Evolutionary conservation across 2,888 invertebrate species (phyloP).

Genomic region (Eugnorisma glareosa): DNA sequence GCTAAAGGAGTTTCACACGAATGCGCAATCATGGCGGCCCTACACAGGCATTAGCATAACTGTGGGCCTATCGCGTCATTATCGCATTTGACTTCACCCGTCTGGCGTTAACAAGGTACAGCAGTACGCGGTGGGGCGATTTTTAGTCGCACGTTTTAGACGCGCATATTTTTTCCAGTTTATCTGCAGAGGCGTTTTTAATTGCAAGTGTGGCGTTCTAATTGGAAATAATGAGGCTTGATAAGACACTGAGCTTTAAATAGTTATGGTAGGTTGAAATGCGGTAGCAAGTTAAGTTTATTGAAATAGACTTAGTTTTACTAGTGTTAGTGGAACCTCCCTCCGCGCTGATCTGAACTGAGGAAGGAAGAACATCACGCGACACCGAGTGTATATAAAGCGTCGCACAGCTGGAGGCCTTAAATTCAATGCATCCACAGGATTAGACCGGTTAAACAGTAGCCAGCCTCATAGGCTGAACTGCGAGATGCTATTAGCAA

Average conservation of each 20-base stretch:
- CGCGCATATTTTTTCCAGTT: conserved; percentile 2
- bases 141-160: conserved; percentile 46
- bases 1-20: conserved; percentile 37
- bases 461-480: too few relatives aligned
- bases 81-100: conserved; percentile 73
- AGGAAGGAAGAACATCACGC: too few relatives aligned
- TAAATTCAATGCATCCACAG: too few relatives aligned
- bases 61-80: conserved; percentile 76
- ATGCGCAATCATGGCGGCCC: conserved; percentile 63
- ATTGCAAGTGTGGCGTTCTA: conserved; percentile 2
- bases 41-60: conserved; percentile 71
- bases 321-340: too few relatives aligned
- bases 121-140: conserved; percentile 17
- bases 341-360: too few relatives aligned
- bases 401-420: too few relatives aligned
- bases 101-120: conserved; percentile 67
- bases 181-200: conserved; percentile 11
- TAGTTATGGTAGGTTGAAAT: not conserved
- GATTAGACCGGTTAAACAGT: too few relatives aligned
- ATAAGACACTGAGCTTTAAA: not conserved
- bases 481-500: too few relatives aligned
- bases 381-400: too few relatives aligned
- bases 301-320: not conserved
- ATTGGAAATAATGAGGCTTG: conserved; percentile 21
- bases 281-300: not conserved